phyloP scores from a whole-genome alignment of 2,113 vertebrate species.

The Albula goreensis region DNA sequence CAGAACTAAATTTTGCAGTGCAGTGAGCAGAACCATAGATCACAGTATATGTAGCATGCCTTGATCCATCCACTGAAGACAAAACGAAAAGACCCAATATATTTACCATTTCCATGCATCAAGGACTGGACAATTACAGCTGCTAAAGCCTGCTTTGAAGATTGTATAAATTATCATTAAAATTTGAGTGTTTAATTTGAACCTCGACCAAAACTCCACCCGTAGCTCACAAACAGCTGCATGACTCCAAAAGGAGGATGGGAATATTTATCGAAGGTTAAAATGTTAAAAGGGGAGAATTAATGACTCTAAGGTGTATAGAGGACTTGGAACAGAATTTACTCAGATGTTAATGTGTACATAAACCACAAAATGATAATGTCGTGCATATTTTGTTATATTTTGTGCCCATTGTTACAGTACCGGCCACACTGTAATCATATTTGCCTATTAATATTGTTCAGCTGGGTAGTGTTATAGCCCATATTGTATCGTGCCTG shows the following conservation, averaged over 20 bases:
- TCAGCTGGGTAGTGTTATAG: background rate
- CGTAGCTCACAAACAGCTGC: background rate
- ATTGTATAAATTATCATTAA: constrained; percentile 26
- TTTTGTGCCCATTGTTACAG: too few species aligned
- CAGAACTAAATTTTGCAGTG: background rate
- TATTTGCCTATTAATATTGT: too few species aligned
- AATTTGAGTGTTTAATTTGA: constrained; percentile 2
- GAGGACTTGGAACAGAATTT: background rate
- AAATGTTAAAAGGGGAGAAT: background rate
- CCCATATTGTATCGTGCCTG: background rate
- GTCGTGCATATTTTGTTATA: background rate
- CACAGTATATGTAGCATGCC: too few species aligned
- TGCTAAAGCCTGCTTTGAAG: constrained; percentile 4
- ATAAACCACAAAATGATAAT: background rate
- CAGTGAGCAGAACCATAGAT: too few species aligned
- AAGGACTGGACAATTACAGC: constrained; percentile 5
- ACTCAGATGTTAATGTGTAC: background rate
- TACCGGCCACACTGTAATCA: too few species aligned
- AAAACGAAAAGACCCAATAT: background rate
- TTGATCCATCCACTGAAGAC: too few species aligned
- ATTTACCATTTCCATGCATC: background rate
- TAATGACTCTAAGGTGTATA: background rate
- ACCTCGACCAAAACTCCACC: background rate
- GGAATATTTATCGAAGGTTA: background rate
- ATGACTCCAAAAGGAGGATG: background rate